phyloP scores from a whole-genome alignment of 2,888 invertebrate species.

The Amphimallon solstitiale region DNA sequence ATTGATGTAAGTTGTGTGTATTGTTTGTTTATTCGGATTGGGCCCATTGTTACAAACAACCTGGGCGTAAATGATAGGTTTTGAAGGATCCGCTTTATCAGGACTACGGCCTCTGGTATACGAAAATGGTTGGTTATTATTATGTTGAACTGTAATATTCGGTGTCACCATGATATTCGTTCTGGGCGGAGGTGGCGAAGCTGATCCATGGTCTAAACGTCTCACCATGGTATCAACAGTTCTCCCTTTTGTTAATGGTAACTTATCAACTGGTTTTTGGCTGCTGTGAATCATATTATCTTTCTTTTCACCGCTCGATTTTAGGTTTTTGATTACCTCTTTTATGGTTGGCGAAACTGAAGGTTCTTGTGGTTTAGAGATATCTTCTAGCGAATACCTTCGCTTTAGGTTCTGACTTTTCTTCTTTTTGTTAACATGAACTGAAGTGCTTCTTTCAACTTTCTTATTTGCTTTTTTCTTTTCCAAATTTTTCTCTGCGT shows the following conservation, averaged over 20 bases:
- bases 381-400: constrained; percentile 40
- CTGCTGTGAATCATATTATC: constrained; percentile 77
- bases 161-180: constrained; percentile 68
- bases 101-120: constrained; percentile 73
- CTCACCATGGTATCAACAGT: constrained; percentile 83
- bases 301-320: constrained; percentile 55
- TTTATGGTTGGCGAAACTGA: constrained; percentile 63
- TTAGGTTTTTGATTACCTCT: constrained; percentile 66
- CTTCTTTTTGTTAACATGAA: constrained; percentile 20
- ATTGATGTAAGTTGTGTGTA: constrained; percentile 65
- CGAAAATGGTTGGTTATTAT: constrained; percentile 83
- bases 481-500: constrained; percentile 28
- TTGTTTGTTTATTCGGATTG: constrained; percentile 62
- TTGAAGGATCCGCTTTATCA: constrained; percentile 56
- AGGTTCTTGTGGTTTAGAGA: constrained; percentile 49
- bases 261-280: constrained; percentile 75
- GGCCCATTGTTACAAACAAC: constrained; percentile 68
- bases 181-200: constrained; percentile 73
- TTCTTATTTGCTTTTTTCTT: constrained; percentile 22
- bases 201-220: constrained; percentile 76
- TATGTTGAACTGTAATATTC: constrained; percentile 70
- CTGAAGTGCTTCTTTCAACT: constrained; percentile 33
- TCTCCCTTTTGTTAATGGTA: constrained; percentile 75
- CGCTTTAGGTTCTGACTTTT: constrained; percentile 32
- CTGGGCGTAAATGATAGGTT: constrained; percentile 80